These are phyloP conservation scores for Aplochiton taeniatus DNA, from an alignment of 2,797 vertebrate genomes.

Conservation along the genomic window DNA sequence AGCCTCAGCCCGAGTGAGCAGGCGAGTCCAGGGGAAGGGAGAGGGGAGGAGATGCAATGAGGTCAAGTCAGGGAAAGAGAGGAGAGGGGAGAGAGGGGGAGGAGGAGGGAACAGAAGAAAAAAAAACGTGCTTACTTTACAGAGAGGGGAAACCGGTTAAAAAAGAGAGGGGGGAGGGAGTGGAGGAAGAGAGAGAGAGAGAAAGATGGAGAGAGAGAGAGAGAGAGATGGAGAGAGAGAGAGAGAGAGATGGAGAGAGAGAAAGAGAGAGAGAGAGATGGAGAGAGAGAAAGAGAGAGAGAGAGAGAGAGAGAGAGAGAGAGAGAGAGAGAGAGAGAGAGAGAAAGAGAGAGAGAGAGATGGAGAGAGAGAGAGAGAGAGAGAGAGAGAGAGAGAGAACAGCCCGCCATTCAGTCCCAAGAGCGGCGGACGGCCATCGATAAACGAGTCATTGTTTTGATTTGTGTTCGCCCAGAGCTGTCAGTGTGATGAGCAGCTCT, in stretches of 20 bases:
- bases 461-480: too few relatives aligned
- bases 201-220: conserved; percentile 35
- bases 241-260: conserved; percentile 27
- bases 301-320: conserved; percentile 14
- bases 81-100: conserved; percentile 19
- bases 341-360: conserved; percentile 3
- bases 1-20: conserved; percentile 34
- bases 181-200: neutral
- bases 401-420: too few relatives aligned
- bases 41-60: conserved; percentile 18
- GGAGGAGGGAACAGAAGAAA: conserved; percentile 16
- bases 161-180: neutral
- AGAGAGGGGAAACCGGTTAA: neutral
- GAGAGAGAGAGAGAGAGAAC: conserved; percentile 28
- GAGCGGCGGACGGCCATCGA: too few relatives aligned
- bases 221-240: conserved; percentile 51
- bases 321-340: neutral
- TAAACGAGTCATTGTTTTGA: too few relatives aligned
- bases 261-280: conserved; percentile 34
- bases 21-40: conserved; percentile 8
- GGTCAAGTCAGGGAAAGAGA: conserved; percentile 9
- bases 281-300: conserved; percentile 8
- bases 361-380: conserved; percentile 26
- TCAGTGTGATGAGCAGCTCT: too few relatives aligned
- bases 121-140: too few relatives aligned